Conservation (phyloP, 2,797 vertebrate genomes). For the Rhadinocentrus ornatus region DNA sequence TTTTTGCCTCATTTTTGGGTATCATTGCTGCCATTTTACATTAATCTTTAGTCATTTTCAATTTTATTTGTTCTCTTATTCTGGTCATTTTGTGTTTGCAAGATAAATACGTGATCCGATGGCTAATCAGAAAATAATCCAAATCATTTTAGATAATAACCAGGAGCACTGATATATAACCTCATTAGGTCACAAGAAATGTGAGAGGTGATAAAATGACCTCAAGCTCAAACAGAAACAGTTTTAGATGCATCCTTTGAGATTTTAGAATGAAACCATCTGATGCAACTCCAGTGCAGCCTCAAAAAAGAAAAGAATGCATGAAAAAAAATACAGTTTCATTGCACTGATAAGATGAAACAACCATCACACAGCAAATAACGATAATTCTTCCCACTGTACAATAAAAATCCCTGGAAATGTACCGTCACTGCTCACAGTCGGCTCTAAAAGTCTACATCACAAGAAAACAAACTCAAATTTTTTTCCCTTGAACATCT, state of each 20-base stretch:
- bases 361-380: background rate
- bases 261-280: slow-evolving; percentile 8
- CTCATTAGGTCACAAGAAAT: background rate
- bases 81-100: no score
- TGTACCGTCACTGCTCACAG: background rate
- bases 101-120: no score
- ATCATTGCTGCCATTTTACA: no score
- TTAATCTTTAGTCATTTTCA: no score
- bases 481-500: background rate
- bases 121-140: no score
- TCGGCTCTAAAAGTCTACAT: background rate
- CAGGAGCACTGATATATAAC: background rate
- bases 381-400: background rate
- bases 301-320: background rate
- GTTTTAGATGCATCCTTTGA: background rate
- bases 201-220: no score
- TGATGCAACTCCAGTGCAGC: background rate
- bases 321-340: background rate
- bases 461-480: background rate
- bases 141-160: no score
- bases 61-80: no score
- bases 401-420: background rate
- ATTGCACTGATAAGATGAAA: background rate
- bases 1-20: no score
- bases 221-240: background rate